Evolutionary conservation across 2,888 invertebrate species (phyloP), one percentile per base, ranked within the genome.

Genomic region (Bedellia somnulentella): DNA sequence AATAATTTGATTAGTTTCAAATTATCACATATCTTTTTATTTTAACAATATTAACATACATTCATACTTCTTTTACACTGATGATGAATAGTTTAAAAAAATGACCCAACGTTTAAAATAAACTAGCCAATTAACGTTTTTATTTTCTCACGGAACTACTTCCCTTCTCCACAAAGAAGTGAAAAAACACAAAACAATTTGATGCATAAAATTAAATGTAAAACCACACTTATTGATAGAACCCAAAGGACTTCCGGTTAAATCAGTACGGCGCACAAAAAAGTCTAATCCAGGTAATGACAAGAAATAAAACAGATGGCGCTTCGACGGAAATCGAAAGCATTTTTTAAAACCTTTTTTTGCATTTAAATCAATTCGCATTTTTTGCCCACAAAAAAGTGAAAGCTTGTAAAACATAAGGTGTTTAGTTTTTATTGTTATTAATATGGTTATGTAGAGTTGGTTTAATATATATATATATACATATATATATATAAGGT

Each of bases 261-360:
- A 67, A 70, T 64, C 66, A 44, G 44, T 42, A 42, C 44, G 44
- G 41, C 44, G 42, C 37, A 40, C 41, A 45, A 61, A 67, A 67
- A 64, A 51, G 40, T 14, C 15, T 42, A 46, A 57, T 61, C 3
- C 21, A 10, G 21, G n/a, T 10, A 21, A 57, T 55, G 57, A 59
- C 56, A 52, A 56, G 60, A 57, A 63, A 52, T 49, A 54, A 49
- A 43, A 62, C 75, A 75, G 70, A 71, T 75, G 73, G 73, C 68
- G 70, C 37, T 10, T 33, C 49, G 48, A 47, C 70, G 73, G 73
- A 75, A 73, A 75, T 70, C 71, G 73, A 73, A 75, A 73, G 73
- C 60, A 48, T 52, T 47, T 62, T 63, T 61, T 63, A 60, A 36
- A 29, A 13, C 30, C 15, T 48, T 53, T 52, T 57, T 59, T 47